Conservation (phyloP, 2,888 invertebrate genomes). For the Zele albiditarsus region DNA sequence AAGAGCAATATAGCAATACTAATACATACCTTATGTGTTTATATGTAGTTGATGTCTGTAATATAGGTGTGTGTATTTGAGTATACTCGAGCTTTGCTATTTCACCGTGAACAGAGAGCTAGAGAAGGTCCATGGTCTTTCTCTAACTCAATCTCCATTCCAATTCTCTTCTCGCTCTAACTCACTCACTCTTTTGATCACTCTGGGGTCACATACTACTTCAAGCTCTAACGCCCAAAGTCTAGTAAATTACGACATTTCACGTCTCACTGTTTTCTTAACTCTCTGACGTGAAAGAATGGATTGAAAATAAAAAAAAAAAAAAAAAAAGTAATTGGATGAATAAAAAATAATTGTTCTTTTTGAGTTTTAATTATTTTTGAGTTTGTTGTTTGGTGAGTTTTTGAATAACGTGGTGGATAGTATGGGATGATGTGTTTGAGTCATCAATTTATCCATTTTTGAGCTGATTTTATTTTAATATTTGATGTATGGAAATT, state of each 20-base stretch:
- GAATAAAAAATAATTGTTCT: background rate
- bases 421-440: no score
- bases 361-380: conserved; percentile 30
- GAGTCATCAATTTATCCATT: no score
- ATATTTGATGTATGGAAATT: no score
- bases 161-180: background rate
- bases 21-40: background rate
- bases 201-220: conserved; percentile 13
- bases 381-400: background rate
- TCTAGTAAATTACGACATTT: conserved; percentile 48
- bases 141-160: background rate
- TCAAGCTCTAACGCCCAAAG: conserved; percentile 23
- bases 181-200: conserved; percentile 17
- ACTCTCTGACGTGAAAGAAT: background rate
- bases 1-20: background rate
- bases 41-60: background rate
- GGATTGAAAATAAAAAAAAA: background rate
- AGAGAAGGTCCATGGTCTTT: background rate
- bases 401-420: no score
- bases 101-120: background rate
- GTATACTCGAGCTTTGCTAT: background rate
- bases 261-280: conserved; percentile 44
- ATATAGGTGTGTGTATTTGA: no score
- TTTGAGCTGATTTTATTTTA: no score
- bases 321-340: background rate